phyloP scores from a whole-genome alignment of 2,888 invertebrate genomes.

The Quadroppia sp. region DNA sequence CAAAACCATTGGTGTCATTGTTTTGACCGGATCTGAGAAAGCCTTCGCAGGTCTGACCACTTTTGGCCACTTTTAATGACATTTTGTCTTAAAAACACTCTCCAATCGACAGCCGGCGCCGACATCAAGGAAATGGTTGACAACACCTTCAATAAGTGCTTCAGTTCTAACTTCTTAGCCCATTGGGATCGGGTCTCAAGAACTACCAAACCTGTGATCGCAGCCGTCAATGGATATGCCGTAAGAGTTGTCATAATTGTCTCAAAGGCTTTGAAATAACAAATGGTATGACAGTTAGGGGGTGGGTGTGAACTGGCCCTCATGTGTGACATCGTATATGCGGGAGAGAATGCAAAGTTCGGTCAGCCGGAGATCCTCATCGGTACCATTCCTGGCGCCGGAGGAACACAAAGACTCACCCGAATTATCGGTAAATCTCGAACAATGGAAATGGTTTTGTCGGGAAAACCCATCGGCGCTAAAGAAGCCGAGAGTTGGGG shows the following conservation, averaged over 20 bases:
- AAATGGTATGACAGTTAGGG: constrained; percentile 64
- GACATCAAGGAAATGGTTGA: constrained; percentile 95
- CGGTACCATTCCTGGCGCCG: constrained; percentile 91
- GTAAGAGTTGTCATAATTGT: constrained; percentile 58
- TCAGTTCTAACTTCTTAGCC: constrained; percentile 68
- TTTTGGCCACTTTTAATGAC: too few relatives aligned
- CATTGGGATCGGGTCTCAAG: constrained; percentile 76
- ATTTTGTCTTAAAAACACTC: constrained; percentile 44
- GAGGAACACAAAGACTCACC: constrained; percentile 88
- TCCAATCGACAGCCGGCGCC: constrained; percentile 65
- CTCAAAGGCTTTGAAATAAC: constrained; percentile 32
- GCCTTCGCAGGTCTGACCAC: constrained; percentile 63
- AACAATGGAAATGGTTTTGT: constrained; percentile 96
- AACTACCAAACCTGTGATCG: constrained; percentile 85
- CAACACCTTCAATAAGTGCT: constrained; percentile 67
- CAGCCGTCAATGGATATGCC: constrained; percentile 98
- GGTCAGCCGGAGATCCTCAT: constrained; percentile 97
- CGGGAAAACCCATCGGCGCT: constrained; percentile 84
- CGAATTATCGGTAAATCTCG: constrained; percentile 87
- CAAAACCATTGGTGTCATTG: constrained; percentile 70
- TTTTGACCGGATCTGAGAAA: constrained; percentile 80
- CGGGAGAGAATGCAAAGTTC: constrained; percentile 96
- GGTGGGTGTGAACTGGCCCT: constrained; percentile 98
- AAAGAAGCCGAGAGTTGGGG: constrained; percentile 86
- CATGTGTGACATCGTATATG: constrained; percentile 99